A percentile compares a stretch with the other conserved stretches of the same genome.
Evolutionary conservation across 2,113 vertebrate species (phyloP).

Genomic region (Indicator maculatus): DNA sequence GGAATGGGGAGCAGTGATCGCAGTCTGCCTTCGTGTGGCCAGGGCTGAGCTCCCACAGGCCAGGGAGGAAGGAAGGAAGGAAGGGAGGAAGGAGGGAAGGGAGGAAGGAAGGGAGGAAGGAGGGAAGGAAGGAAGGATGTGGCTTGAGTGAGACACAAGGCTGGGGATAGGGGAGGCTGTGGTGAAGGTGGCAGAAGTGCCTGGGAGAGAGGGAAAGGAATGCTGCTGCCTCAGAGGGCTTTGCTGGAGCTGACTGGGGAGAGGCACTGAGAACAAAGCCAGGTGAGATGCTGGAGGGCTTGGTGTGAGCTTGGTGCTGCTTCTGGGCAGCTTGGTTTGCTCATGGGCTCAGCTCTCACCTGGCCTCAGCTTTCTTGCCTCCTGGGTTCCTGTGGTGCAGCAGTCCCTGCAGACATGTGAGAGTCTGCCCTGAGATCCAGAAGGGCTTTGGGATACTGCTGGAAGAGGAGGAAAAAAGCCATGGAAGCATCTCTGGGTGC

Average conservation of each 20-base stretch:
- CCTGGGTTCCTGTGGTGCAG: background rate
- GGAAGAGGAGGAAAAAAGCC: background rate
- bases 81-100: background rate
- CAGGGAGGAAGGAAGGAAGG: background rate
- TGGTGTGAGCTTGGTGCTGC: background rate
- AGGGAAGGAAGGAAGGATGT: background rate
- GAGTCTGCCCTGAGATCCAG: background rate
- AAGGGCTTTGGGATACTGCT: background rate
- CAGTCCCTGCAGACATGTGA: background rate
- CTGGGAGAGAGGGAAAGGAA: background rate
- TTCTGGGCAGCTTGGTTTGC: background rate
- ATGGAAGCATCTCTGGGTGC: background rate
- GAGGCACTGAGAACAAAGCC: background rate
- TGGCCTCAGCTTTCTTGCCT: background rate
- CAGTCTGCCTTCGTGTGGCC: background rate
- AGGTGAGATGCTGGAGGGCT: background rate
- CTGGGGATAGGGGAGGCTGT: background rate
- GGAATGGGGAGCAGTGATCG: background rate
- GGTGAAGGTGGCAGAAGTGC: background rate
- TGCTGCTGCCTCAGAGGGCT: background rate
- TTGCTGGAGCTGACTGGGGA: background rate
- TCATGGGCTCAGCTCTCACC: fast-evolving
- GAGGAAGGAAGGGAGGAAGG: background rate
- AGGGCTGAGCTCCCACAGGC: too few relatives aligned
- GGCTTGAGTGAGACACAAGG: background rate